phyloP scores from a whole-genome alignment of 1,140 invertebrate species.

The Lasaia peninsularis region DNA sequence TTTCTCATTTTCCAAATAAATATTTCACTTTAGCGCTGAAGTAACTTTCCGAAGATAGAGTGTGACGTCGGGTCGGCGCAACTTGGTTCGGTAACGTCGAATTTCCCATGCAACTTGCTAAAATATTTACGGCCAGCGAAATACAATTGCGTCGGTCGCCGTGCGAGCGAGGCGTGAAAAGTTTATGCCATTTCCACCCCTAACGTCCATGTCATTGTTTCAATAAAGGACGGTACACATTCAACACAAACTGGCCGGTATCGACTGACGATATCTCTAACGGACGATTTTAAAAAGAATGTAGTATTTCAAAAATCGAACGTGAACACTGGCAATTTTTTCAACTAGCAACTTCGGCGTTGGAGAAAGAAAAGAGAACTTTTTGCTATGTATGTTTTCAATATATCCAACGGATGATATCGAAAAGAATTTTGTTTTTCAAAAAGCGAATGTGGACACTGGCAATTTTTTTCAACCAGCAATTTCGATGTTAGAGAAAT shows the following conservation, averaged over 20 bases:
- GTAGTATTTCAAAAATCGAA: too few relatives aligned
- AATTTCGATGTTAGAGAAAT: too few relatives aligned
- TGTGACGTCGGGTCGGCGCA: constrained; percentile 3
- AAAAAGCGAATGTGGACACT: too few relatives aligned
- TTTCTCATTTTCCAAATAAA: constrained; percentile 12
- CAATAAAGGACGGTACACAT: constrained; percentile 15
- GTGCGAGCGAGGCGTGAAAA: constrained; percentile 34
- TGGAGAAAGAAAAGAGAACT: too few relatives aligned
- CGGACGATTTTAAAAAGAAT: not conserved
- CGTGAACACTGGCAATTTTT: too few relatives aligned
- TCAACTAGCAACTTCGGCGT: too few relatives aligned
- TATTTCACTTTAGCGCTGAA: constrained; percentile 7
- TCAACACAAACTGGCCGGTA: not conserved
- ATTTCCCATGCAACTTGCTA: constrained; percentile 20
- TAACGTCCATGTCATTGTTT: constrained; percentile 24
- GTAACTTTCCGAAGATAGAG: constrained; percentile 6
- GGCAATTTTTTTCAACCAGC: too few relatives aligned
- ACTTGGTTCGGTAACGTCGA: constrained; percentile 14
- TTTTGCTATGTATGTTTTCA: too few relatives aligned
- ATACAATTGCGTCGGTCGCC: constrained; percentile 23
- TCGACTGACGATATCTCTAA: not conserved
- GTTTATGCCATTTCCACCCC: constrained; percentile 35
- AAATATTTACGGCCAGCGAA: constrained; percentile 29
- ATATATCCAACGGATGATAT: too few relatives aligned
- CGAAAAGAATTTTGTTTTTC: too few relatives aligned